These are phyloP conservation scores for Gobiocypris rarus DNA, from an alignment of 2,113 vertebrate genomes.

Conservation along the genomic window DNA sequence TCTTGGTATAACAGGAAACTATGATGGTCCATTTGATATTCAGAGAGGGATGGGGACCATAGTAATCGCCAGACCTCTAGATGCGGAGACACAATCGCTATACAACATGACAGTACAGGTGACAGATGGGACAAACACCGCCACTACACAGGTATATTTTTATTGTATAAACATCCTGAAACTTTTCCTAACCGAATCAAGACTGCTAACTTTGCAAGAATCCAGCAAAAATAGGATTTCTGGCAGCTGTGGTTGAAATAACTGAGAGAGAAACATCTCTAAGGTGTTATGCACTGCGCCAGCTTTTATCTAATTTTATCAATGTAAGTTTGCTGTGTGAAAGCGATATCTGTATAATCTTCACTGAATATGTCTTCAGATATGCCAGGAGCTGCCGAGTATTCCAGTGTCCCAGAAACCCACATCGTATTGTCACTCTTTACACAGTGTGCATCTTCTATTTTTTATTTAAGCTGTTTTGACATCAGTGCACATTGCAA, in stretches of 20 bases:
- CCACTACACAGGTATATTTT: constrained; percentile 86
- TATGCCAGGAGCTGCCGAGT: not conserved
- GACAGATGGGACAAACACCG: constrained; percentile 92
- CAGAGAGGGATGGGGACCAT: constrained; percentile 91
- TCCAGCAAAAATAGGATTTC: not conserved
- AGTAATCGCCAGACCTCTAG: constrained; percentile 91
- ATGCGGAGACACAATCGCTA: constrained; percentile 89
- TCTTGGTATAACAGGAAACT: constrained; percentile 82
- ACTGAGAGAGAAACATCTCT: not conserved
- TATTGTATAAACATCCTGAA: not conserved
- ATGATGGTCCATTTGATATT: constrained; percentile 92
- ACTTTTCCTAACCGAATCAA: not conserved
- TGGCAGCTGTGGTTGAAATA: not conserved
- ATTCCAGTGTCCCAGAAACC: constrained; percentile 30
- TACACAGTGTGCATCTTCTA: constrained; percentile 1
- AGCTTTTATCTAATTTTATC: constrained; percentile 37
- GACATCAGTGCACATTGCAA: constrained; percentile 4
- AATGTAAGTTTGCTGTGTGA: not conserved
- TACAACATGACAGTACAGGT: constrained; percentile 97
- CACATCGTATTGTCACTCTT: constrained; percentile 8
- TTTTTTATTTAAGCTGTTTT: constrained; percentile 19
- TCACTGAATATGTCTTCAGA: not conserved
- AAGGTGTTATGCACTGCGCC: not conserved
- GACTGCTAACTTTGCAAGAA: constrained; percentile 3
- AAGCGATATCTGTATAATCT: constrained; percentile 17